Percentiles rank a stretch among this genome's conserved stretches.
Evolutionary conservation across 2,113 vertebrate genomes (phyloP).

Genomic region (Clarias gariepinus): DNA sequence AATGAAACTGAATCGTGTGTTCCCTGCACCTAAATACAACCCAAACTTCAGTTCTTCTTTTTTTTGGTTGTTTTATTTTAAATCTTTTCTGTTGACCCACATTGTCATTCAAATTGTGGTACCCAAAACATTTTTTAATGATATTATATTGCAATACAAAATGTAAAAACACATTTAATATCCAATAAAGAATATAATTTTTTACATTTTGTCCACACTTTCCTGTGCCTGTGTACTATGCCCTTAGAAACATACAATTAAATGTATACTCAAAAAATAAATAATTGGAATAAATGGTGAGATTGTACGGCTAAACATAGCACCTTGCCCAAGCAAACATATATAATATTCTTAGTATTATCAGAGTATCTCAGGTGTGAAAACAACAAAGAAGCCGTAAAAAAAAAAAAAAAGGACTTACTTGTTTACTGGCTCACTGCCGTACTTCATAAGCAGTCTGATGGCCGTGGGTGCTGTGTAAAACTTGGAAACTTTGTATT

Average conservation of each 20-base stretch:
- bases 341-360: background rate
- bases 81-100: background rate
- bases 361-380: background rate
- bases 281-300: no score
- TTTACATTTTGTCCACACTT: no score
- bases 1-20: background rate
- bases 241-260: no score
- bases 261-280: no score
- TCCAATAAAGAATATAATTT: no score
- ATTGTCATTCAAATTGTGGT: no score
- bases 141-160: no score
- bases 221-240: no score
- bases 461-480: slow-evolving; percentile 97
- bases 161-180: no score
- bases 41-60: background rate
- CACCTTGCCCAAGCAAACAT: background rate
- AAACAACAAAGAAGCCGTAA: background rate
- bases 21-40: background rate
- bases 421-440: slow-evolving; percentile 90
- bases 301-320: background rate
- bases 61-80: background rate
- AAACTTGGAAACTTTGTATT: slow-evolving; percentile 94
- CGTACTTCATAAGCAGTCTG: slow-evolving; percentile 93
- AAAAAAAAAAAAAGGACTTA: slow-evolving; percentile 61
- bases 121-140: no score